A percentile compares a stretch with the other conserved stretches of the same genome.
Conservation (phyloP, 1,140 invertebrate species). For the Parapsyche elsis region DNA sequence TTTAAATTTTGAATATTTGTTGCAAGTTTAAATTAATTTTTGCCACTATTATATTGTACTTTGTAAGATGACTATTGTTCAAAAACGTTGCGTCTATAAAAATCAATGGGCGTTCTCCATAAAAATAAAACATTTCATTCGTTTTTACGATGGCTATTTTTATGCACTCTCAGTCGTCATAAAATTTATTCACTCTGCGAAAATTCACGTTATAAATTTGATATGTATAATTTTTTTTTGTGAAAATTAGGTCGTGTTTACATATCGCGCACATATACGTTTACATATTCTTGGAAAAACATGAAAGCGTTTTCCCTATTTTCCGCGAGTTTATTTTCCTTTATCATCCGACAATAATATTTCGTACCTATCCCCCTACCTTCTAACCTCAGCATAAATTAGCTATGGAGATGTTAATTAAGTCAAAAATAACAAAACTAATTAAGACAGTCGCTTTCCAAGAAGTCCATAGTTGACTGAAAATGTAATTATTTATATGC, state of each 20-base stretch:
- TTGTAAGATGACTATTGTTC: too few species aligned
- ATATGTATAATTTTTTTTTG: background rate
- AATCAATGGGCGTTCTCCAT: too few species aligned
- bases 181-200: background rate
- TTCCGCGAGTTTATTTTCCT: conserved; percentile 10
- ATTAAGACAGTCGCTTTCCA: background rate
- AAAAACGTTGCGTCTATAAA: too few species aligned
- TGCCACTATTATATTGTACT: too few species aligned
- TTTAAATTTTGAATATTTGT: too few species aligned
- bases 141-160: too few species aligned
- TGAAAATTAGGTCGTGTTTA: conserved; percentile 5
- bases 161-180: too few species aligned
- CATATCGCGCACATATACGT: background rate
- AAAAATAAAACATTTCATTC: too few species aligned
- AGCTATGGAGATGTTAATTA: background rate
- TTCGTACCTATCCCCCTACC: background rate
- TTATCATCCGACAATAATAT: background rate
- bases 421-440: conserved; percentile 15
- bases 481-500: too few species aligned
- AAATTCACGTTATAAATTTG: background rate
- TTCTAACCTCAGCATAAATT: conserved; percentile 8
- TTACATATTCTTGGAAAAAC: background rate
- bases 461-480: background rate
- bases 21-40: too few species aligned
- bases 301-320: background rate